These are phyloP conservation scores for Bombus polaris DNA, from an alignment of 1,140 invertebrate species.

Conservation along the genomic window DNA sequence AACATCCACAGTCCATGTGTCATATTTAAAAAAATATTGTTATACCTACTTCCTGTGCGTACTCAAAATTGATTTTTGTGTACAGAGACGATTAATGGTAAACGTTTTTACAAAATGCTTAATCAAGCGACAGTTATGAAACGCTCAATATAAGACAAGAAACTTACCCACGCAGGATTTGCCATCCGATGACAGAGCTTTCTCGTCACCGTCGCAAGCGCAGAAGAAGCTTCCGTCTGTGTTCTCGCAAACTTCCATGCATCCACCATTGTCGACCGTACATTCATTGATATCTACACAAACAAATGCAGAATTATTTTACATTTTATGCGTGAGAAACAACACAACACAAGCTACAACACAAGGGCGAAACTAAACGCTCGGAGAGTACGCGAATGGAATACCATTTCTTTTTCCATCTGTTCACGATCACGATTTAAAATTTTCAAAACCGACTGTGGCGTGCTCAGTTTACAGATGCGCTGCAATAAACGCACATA, in stretches of 20 bases:
- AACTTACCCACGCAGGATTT: constrained; percentile 79
- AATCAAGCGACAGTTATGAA: not conserved
- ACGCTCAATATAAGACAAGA: not conserved
- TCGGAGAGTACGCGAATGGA: not conserved
- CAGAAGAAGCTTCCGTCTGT: constrained; percentile 86
- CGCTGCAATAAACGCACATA: not conserved
- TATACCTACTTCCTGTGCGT: not conserved
- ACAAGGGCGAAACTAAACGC: not conserved
- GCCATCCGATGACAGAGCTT: constrained; percentile 75
- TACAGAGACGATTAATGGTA: too few species aligned
- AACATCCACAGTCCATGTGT: too few species aligned
- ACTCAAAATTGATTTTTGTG: not conserved
- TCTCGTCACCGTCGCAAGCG: constrained; percentile 83
- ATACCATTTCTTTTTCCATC: not conserved
- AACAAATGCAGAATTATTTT: not conserved
- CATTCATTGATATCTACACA: constrained; percentile 88
- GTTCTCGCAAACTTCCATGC: constrained; percentile 87
- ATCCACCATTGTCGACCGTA: constrained; percentile 85
- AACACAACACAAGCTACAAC: too few species aligned
- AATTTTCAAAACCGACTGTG: constrained; percentile 8
- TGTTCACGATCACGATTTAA: not conserved
- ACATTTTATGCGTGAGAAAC: not conserved
- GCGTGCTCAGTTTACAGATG: not conserved
- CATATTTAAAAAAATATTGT: not conserved
- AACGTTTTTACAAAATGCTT: not conserved